Conservation (phyloP, 2,113 vertebrate species). For the Rhadina sibilatrix region DNA sequence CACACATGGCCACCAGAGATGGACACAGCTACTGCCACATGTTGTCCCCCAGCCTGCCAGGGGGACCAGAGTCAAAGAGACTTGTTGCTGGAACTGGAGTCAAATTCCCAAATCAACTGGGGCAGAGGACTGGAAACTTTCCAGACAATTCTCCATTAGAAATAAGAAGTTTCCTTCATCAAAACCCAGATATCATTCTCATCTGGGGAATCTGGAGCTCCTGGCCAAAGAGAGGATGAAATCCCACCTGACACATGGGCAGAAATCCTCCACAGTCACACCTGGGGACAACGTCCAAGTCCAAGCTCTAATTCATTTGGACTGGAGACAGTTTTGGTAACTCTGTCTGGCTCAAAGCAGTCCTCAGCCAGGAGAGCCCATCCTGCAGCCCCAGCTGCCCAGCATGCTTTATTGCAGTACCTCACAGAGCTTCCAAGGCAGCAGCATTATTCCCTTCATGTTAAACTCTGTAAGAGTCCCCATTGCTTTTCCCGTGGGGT, state of each 20-base stretch:
- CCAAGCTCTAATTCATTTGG: neutral
- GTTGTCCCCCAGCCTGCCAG: neutral
- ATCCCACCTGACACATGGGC: neutral
- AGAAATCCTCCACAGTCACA: neutral
- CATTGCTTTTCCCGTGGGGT: neutral
- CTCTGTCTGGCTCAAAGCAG: neutral
- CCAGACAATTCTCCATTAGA: neutral
- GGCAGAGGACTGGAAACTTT: neutral
- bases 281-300: rapidly evolving
- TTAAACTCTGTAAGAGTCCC: neutral
- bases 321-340: neutral
- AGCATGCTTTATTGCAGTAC: neutral
- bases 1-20: neutral
- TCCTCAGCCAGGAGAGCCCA: neutral
- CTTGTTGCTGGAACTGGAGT: neutral
- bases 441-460: neutral
- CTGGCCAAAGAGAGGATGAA: neutral
- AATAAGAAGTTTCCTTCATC: neutral
- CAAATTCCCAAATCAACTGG: neutral
- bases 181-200: neutral
- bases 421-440: neutral
- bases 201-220: neutral
- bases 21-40: neutral
- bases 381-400: neutral
- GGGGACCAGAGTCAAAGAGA: neutral